Evolutionary conservation across 2,113 vertebrate genomes (phyloP), one percentile per base, ranked within the genome.

Genomic region (Pachypanchax playfairii): DNA sequence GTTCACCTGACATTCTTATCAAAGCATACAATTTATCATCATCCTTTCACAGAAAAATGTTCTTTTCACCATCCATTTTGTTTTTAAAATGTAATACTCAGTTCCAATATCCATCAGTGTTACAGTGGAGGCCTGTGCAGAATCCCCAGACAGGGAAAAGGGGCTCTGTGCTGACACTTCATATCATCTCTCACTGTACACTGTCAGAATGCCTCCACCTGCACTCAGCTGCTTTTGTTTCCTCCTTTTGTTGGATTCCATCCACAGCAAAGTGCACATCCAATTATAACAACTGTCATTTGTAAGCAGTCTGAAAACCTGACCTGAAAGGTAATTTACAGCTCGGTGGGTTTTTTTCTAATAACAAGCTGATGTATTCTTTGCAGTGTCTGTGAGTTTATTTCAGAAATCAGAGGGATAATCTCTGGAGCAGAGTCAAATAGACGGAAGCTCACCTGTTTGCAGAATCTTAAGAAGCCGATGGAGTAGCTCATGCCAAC

Each of bases 391-490:
- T 25, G 50, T 1, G 15, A 8, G 52, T 41, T 42, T 24, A 73
- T 58, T 72, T 47, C 28, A 39, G 42, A 13, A 48, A 65, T 50
- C 24, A 18, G 7, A 46, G 31, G 38, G 18, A 41, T 25, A 15
- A 18, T 56, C 44, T 65, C 26, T 6, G 4, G 29, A 61, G 64
- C 1, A 5, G 17, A 47, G 46, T 28, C 49, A 74, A 36, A 29
- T 21, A 8, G 29, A 75, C 24, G 26, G 61, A 73, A 14, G 68
- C 92, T 80, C 78, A 97, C 97, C 94, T 98, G 97, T 85, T 98
- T 99, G 84, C 96, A 99, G 90, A 98, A 98, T 67, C 97, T 92
- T 73, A 99, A 91, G 82, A 99, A 98, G 21, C 96, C 94, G 0
- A 99, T 98, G 50, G 97, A 98, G 73, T 98, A 98, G 77, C 93